Conservation (phyloP, 2,888 invertebrate species). For the Limnephilus marmoratus region DNA sequence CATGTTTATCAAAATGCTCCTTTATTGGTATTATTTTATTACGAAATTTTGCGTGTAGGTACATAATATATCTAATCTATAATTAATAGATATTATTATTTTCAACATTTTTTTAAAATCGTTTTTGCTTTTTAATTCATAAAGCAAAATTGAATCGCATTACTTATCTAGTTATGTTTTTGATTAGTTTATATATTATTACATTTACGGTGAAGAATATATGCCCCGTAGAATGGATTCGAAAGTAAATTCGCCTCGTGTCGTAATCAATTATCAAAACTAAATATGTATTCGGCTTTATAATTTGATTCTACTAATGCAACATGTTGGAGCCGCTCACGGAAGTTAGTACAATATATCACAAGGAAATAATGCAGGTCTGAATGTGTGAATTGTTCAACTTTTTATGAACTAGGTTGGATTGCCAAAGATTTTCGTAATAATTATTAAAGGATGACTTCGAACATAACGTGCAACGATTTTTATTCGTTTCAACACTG, state of each 20-base stretch:
- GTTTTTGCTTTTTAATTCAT: too few relatives aligned
- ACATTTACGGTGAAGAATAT: background rate
- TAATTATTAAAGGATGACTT: background rate
- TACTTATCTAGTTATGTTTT: background rate
- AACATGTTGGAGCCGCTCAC: background rate
- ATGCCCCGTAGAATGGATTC: background rate
- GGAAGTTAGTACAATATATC: constrained; percentile 18
- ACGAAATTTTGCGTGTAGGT: background rate
- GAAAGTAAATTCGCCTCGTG: constrained; percentile 33
- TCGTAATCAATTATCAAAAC: constrained; percentile 24
- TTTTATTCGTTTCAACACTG: background rate
- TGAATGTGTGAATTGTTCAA: background rate
- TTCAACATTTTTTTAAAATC: too few relatives aligned
- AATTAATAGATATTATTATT: background rate
- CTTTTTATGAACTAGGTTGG: background rate
- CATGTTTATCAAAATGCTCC: background rate
- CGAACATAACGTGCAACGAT: background rate
- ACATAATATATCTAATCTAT: background rate
- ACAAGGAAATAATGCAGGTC: background rate
- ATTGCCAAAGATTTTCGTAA: background rate
- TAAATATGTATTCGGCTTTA: background rate
- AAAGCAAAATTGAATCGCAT: too few relatives aligned
- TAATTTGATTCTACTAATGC: background rate
- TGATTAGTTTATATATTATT: background rate
- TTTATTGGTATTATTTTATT: background rate